Evolutionary conservation across 2,797 vertebrate genomes (phyloP).

Genomic region (Triplophysa bombifrons): DNA sequence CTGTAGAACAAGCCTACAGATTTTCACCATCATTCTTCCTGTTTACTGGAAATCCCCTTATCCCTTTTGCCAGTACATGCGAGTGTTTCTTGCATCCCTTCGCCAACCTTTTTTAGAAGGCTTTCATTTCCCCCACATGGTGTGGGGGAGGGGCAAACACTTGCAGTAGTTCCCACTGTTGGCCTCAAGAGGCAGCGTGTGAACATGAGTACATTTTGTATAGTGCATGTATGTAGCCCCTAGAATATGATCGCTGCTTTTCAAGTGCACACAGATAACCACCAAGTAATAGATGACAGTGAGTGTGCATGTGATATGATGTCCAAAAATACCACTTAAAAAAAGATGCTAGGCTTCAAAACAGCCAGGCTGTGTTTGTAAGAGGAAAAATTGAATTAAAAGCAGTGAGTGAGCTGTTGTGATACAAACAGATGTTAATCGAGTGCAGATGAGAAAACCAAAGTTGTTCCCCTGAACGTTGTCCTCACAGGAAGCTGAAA

Average conservation of each 20-base stretch:
- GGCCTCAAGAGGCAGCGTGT: slow-evolving; percentile 39
- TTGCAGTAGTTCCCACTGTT: neutral
- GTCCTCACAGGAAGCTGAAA: slow-evolving; percentile 45
- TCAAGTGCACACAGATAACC: neutral
- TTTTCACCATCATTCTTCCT: neutral
- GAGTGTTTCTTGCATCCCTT: neutral
- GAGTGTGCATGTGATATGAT: neutral
- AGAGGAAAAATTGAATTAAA: neutral
- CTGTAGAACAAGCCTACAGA: neutral
- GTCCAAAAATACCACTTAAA: neutral
- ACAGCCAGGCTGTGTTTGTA: neutral
- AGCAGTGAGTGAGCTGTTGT: neutral
- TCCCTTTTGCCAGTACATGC: neutral
- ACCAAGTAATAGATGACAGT: neutral
- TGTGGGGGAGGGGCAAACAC: slow-evolving; percentile 59
- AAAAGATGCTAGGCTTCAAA: neutral
- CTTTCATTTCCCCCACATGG: slow-evolving; percentile 48
- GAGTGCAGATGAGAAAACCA: slow-evolving; percentile 18
- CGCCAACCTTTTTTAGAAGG: neutral
- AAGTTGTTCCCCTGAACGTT: neutral
- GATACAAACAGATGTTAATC: neutral
- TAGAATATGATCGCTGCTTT: neutral
- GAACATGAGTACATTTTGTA: neutral
- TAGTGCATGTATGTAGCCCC: neutral
- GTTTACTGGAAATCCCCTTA: neutral